Evolutionary conservation across 2,888 invertebrate genomes (phyloP).

Genomic region (Laothoe populi): DNA sequence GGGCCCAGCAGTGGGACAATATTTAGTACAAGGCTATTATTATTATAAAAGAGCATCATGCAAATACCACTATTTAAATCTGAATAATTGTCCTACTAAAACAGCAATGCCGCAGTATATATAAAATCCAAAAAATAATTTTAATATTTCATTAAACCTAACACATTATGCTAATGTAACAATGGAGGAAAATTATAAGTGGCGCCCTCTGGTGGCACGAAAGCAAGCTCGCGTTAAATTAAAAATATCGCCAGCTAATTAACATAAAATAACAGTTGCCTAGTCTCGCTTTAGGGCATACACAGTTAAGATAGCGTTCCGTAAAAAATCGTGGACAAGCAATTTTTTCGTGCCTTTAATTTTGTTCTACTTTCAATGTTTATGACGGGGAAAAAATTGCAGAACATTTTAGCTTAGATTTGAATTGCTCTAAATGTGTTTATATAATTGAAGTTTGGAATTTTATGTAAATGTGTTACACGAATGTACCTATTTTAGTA

Average conservation of each 20-base stretch:
- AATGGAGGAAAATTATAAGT: background rate
- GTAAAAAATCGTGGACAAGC: conserved; percentile 26
- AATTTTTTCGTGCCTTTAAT: background rate
- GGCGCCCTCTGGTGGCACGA: conserved; percentile 11
- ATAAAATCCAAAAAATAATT: background rate
- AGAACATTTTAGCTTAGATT: background rate
- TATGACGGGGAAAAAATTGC: background rate
- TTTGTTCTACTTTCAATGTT: background rate
- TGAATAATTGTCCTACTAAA: too few relatives aligned
- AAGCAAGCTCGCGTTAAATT: conserved; percentile 11
- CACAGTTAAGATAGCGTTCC: conserved; percentile 32
- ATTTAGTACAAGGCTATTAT: too few relatives aligned
- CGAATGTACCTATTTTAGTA: too few relatives aligned
- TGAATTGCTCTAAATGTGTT: background rate
- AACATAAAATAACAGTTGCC: conserved; percentile 23
- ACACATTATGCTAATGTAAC: conserved; percentile 8
- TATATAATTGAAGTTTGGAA: background rate
- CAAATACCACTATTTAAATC: too few relatives aligned
- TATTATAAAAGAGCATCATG: too few relatives aligned
- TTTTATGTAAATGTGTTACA: too few relatives aligned
- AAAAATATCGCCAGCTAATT: conserved; percentile 20
- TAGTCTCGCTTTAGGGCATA: conserved; percentile 16
- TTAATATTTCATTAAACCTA: background rate
- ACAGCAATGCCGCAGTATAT: too few relatives aligned
- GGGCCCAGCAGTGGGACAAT: too few relatives aligned